Conservation (phyloP, 2,113 vertebrate genomes). For the Lophura nycthemera region DNA sequence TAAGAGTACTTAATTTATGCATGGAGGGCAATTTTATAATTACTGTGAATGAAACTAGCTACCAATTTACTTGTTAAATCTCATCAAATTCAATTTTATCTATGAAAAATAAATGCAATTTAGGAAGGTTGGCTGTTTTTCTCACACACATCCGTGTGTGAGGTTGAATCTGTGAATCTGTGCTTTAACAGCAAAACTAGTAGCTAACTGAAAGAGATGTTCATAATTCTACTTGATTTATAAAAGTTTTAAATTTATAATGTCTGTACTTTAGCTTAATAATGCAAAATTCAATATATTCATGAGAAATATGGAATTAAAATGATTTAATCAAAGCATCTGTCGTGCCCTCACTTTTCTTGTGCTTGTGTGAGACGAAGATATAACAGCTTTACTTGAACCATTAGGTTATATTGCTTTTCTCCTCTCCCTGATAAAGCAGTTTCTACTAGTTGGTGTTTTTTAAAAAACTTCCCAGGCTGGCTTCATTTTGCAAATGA, state of each 20-base stretch:
- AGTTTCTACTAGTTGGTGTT: background rate
- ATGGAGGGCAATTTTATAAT: background rate
- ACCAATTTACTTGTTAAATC: constrained; percentile 42
- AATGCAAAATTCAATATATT: constrained; percentile 41
- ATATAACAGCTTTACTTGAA: background rate
- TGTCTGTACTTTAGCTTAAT: constrained; percentile 18
- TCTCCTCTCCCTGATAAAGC: background rate
- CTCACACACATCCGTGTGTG: background rate
- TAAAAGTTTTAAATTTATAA: constrained; percentile 14
- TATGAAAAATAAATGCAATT: constrained; percentile 37
- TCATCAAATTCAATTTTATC: constrained; percentile 44
- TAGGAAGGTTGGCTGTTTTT: background rate
- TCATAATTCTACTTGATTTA: constrained; percentile 39
- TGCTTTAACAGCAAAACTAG: constrained; percentile 18
- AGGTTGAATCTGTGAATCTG: background rate
- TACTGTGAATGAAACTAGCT: background rate
- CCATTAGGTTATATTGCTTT: background rate
- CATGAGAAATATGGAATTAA: constrained; percentile 12
- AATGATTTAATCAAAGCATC: background rate
- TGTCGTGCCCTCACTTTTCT: background rate
- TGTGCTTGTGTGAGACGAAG: background rate
- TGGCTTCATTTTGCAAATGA: background rate
- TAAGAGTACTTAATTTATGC: background rate
- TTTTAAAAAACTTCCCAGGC: background rate
- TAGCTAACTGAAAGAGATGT: background rate